A percentile compares a stretch with the other conserved stretches of the same genome.
Evolutionary conservation across 2,888 invertebrate genomes (phyloP).

Genomic region (Thelaira solivaga): DNA sequence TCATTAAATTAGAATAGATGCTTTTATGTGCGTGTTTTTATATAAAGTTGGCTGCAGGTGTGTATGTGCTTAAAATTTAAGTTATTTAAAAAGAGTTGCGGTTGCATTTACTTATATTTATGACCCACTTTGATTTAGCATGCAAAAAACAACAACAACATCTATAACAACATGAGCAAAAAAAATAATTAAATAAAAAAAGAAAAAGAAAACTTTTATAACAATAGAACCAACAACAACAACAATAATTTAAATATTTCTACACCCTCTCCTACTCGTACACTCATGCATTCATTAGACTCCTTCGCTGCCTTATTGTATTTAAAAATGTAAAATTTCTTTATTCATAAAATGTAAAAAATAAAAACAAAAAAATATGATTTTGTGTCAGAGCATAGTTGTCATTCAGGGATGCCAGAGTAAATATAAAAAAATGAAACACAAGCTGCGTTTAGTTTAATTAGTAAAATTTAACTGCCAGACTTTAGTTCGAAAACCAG

Average conservation of each 20-base stretch:
- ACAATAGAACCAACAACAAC: background rate
- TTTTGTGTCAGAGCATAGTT: background rate
- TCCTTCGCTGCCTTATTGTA: background rate
- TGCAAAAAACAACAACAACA: background rate
- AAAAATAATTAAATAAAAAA: no score
- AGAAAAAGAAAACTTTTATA: background rate
- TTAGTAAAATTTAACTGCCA: no score
- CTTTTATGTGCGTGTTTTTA: background rate
- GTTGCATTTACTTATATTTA: slow-evolving; percentile 10
- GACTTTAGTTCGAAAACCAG: no score
- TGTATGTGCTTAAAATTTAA: background rate
- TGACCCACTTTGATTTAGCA: slow-evolving; percentile 34
- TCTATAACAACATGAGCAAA: background rate
- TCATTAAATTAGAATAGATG: slow-evolving; percentile 15
- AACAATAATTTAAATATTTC: background rate
- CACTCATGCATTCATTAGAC: background rate
- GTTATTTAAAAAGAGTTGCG: slow-evolving; percentile 11
- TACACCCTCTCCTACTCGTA: background rate
- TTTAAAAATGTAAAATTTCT: slow-evolving; percentile 25
- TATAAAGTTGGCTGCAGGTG: no score
- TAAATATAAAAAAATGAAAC: no score
- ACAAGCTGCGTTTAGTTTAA: no score
- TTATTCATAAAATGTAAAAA: slow-evolving; percentile 33
- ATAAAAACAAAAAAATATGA: slow-evolving; percentile 4
- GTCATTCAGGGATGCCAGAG: background rate